Evolutionary conservation across 2,888 invertebrate species (phyloP), one percentile per base, ranked within the genome.

Genomic region (Paralinhomoeus sp.): DNA sequence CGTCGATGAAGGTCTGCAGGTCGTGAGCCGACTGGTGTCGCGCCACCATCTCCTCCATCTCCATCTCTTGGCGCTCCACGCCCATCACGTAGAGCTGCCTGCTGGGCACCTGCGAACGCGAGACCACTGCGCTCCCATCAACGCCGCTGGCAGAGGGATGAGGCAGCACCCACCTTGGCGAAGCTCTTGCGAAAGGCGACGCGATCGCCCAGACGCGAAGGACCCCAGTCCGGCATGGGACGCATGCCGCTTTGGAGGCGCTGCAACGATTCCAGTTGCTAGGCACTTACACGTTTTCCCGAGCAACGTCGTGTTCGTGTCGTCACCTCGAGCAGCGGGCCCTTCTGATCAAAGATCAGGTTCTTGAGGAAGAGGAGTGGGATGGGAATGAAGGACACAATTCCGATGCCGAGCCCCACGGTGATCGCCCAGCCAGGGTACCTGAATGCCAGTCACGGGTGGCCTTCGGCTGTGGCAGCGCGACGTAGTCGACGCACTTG

Each of bases 341-440:
- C 39, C 7, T 24, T 39, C 7, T 23, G 2, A 2, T 24, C 15
- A 24, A 39, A 12, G 43, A 47, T 40, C 1, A 50, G 17, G 23
- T 52, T 44, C 44, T 51, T 53, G 13, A 60, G 27, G 48, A 61
- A 62, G 55, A 56, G 57, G 18, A 49, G 45, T 7, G 62, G 57
- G 42, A 65, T 61, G 23, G 58, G 53, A 9, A 56, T 24, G 35
- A 64, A 51, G 2, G 62, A 59, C 38, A 58, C 58, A 46, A 58
- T 45, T 15, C 57, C 57, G n/a, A 65, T 60, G 20, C 61, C 37
- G 63, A 64, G 59, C 3, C 64, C 64, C 23, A 62, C 35, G 7
- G 49, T 52, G 37, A 56, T 52, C 22, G 64, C 61, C 50, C 57
- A 53, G 2, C 38, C 22, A 9, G 64, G 63, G 47, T 62, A 64